These are phyloP conservation scores for Cryptosula pallasiana DNA, from an alignment of 2,888 invertebrate genomes.

Conservation along the genomic window DNA sequence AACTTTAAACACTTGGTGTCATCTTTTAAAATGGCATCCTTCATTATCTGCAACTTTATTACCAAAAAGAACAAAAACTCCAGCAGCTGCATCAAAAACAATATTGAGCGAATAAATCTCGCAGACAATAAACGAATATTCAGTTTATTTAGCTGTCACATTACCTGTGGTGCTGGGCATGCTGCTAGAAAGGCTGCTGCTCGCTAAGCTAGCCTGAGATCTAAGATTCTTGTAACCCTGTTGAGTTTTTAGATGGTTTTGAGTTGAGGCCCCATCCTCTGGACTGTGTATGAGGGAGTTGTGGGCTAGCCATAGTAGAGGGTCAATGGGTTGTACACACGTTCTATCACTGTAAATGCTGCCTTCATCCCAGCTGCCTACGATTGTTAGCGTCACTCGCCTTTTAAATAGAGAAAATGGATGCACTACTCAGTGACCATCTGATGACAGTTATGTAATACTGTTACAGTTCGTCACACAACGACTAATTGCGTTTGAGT, in stretches of 20 bases:
- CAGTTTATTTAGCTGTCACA: too few species aligned
- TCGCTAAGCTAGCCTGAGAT: conserved; percentile 1
- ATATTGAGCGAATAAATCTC: too few species aligned
- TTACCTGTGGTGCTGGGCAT: conserved; percentile 21
- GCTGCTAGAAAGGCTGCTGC: conserved; percentile 21
- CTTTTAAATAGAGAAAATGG: neutral
- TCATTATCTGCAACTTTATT: too few species aligned
- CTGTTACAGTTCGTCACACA: too few species aligned
- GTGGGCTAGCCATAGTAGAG: neutral
- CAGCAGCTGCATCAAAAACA: too few species aligned
- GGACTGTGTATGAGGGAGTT: neutral
- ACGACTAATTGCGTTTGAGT: too few species aligned
- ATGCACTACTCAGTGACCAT: too few species aligned
- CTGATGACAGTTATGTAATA: too few species aligned
- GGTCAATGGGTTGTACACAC: conserved; percentile 2
- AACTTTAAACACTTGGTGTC: too few species aligned
- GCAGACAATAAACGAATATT: too few species aligned
- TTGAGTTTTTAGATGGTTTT: neutral
- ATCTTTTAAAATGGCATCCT: too few species aligned
- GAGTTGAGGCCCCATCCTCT: neutral
- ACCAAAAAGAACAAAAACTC: too few species aligned
- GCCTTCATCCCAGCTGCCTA: conserved; percentile 14
- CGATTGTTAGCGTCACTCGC: neutral
- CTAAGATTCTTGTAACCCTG: neutral
- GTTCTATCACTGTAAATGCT: neutral